phyloP scores from a whole-genome alignment of 1,140 invertebrate genomes.

The Chionoecetes opilio region DNA sequence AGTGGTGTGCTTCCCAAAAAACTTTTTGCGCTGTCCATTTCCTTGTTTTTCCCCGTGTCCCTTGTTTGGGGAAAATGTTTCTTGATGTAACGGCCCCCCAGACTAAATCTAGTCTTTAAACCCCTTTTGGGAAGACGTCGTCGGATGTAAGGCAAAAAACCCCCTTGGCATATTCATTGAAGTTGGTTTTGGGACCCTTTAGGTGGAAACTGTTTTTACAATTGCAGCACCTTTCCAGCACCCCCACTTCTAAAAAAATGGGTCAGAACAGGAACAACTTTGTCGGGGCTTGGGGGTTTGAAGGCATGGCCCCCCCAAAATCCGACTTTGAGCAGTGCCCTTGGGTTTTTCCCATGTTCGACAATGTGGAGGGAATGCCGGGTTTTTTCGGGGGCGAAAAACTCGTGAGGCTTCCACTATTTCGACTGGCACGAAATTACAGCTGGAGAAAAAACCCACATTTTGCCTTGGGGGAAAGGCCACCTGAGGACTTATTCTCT shows the following conservation, averaged over 20 bases:
- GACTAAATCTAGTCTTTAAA: conserved; percentile 12
- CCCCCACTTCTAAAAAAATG: neutral
- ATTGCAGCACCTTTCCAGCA: conserved; percentile 20
- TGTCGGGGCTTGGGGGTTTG: neutral
- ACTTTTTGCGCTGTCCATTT: neutral
- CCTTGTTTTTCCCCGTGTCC: neutral
- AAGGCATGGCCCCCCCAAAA: no score
- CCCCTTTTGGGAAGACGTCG: conserved; percentile 20
- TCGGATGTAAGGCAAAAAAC: conserved; percentile 10
- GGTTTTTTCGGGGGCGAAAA: neutral
- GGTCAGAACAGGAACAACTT: conserved; percentile 34
- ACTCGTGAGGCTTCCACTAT: conserved; percentile 22
- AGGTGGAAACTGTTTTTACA: conserved; percentile 23
- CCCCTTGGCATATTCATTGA: no score
- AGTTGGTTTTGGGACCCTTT: conserved; percentile 2
- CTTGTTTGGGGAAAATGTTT: neutral
- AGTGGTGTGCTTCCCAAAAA: neutral
- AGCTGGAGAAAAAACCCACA: neutral
- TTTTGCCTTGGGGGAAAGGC: neutral
- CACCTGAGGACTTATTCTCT: neutral
- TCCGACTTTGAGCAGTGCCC: neutral
- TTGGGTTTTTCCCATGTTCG: conserved; percentile 13
- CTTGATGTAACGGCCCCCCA: conserved; percentile 1
- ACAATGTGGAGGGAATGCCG: neutral
- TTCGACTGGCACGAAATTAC: neutral